phyloP scores from a whole-genome alignment of 2,797 vertebrate species.

The Malurus splendens region DNA sequence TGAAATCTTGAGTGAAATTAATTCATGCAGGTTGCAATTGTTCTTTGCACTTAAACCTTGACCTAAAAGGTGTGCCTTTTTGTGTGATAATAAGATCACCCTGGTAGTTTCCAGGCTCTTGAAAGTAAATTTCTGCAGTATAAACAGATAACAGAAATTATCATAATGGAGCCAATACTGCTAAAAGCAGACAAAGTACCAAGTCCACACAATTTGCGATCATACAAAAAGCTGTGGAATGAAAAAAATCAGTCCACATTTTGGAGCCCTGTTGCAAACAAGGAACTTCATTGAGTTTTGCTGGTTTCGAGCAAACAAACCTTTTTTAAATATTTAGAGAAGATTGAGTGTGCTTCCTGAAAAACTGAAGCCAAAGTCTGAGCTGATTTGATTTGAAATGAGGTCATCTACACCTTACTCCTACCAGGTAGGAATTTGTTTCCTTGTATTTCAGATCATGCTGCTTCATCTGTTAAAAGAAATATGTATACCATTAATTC shows the following conservation, averaged over 20 bases:
- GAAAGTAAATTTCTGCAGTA: not conserved
- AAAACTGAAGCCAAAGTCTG: slow-evolving; percentile 44
- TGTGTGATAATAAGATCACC: not conserved
- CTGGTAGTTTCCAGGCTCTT: not conserved
- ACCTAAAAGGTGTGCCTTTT: slow-evolving; percentile 38
- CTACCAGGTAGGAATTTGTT: not conserved
- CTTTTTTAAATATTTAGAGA: slow-evolving; percentile 56
- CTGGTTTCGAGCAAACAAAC: slow-evolving; percentile 36
- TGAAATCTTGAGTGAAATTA: not conserved
- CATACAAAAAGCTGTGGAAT: not conserved
- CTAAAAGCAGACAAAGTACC: slow-evolving; percentile 36
- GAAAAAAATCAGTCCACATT: not conserved
- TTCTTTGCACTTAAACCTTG: slow-evolving; percentile 54
- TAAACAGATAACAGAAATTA: slow-evolving; percentile 44
- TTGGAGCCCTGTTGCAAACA: not conserved
- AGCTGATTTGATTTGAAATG: slow-evolving; percentile 5
- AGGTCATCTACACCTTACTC: not conserved
- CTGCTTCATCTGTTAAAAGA: not conserved
- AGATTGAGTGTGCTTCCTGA: slow-evolving; percentile 43
- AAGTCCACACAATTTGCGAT: slow-evolving; percentile 19
- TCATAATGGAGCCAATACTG: not conserved
- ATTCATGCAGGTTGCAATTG: not conserved
- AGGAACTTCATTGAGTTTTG: not conserved
- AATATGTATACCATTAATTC: not conserved
- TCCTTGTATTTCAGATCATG: not conserved